Percentiles rank a stretch among this genome's conserved stretches.
Conservation (phyloP, 2,797 vertebrate species). For the Sebastes kiyomatsui region DNA sequence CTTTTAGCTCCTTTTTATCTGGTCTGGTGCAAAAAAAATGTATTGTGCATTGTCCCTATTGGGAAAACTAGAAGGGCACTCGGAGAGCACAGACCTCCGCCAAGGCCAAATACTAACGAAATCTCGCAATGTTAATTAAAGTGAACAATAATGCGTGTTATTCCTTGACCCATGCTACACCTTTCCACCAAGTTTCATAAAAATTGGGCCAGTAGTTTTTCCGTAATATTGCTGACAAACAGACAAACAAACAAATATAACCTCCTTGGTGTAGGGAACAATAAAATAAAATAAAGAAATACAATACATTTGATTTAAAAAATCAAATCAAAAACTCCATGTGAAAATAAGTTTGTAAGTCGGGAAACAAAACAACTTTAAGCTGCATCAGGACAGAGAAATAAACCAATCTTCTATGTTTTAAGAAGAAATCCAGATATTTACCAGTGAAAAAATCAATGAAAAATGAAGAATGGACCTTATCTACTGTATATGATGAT, state of each 20-base stretch:
- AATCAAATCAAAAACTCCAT: too few species aligned
- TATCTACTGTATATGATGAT: too few species aligned
- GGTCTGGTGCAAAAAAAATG: background rate
- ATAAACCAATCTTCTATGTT: too few species aligned
- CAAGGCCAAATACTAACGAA: background rate
- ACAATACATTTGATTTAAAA: too few species aligned
- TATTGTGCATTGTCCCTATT: background rate
- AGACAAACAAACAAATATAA: background rate
- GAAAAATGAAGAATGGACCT: too few species aligned
- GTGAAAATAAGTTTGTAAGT: too few species aligned
- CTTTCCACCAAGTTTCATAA: background rate
- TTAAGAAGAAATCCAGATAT: too few species aligned
- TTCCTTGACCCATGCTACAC: background rate
- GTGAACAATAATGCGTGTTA: background rate
- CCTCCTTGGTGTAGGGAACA: background rate
- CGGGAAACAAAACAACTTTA: too few species aligned
- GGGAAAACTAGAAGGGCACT: background rate
- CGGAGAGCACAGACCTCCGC: background rate
- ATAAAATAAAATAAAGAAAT: background rate
- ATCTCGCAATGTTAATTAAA: rapidly evolving
- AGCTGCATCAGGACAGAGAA: too few species aligned
- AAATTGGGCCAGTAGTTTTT: background rate
- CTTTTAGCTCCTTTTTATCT: background rate
- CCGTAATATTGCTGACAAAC: background rate
- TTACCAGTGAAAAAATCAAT: too few species aligned